Evolutionary conservation across 2,888 invertebrate genomes (phyloP), one percentile per base, ranked within the genome.

Genomic region (Plebejus anna): DNA sequence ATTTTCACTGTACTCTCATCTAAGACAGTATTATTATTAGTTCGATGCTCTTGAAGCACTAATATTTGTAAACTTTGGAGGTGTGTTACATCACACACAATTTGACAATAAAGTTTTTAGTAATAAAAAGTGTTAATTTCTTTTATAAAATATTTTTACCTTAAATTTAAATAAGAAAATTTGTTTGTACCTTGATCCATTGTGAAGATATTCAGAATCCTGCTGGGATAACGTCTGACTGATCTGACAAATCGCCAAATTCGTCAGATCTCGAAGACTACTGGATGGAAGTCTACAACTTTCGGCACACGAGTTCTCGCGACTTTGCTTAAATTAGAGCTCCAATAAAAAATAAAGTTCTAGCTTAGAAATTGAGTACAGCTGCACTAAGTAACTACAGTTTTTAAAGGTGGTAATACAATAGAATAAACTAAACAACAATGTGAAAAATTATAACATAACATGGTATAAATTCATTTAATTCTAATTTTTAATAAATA

Each of bases 81-180:
- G 86, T 84, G 78, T 83, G 83, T 85, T 85, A 80, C 86, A 85
- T 86, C 87, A 80, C 85, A 84, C 89, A 86, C 84, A 84, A 55
- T 88, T 90, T 89, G 90, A 89, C 89, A 91, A 90, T 92, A 91
- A 91, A 92, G 85, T 87, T 82, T 84, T 84, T 85, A 86, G 85
- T 83, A 84, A 86, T 89, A 79, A 81, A 77, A 76, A 42, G 73
- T 36, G 42, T 76, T 81, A 80, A 79, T 38, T 79, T 79, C 78
- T 70, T 79, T 78, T 72, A 70, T 59, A 78, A 78, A 78, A 77
- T 78, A 76, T 78, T 79, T 78, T 78, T 42, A 5, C 42, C 5
- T 42, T 42, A 6, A 22, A 22, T 22, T 22, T 22, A 22, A 22
- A 22, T 22, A 42, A 6, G 4, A 42, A 42, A 6, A 6, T 3